Evolutionary conservation across 2,113 vertebrate genomes (phyloP).

Genomic region (Ammodytes marinus): DNA sequence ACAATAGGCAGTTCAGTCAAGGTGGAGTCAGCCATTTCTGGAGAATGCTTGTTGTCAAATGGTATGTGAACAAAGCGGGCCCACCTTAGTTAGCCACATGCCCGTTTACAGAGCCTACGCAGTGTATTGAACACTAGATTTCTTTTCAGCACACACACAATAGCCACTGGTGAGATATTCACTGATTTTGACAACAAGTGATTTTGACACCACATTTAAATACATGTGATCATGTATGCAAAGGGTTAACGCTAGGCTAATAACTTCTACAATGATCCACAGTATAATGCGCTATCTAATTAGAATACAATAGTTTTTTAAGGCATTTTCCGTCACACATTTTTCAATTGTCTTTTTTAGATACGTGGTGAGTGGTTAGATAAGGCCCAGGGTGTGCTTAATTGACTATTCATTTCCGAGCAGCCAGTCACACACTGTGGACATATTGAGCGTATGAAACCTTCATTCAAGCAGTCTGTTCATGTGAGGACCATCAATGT

Average conservation of each 20-base stretch:
- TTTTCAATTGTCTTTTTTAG: neutral
- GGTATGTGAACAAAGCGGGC: too few species aligned
- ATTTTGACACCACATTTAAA: neutral
- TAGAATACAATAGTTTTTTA: neutral
- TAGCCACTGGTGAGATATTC: too few species aligned
- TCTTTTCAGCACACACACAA: too few species aligned
- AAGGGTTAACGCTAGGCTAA: neutral
- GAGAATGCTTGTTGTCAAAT: too few species aligned
- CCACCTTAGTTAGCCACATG: too few species aligned
- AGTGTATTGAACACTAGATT: too few species aligned
- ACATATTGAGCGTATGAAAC: constrained; percentile 12
- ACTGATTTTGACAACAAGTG: too few species aligned
- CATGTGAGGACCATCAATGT: neutral
- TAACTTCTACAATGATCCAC: neutral
- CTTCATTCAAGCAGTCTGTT: neutral
- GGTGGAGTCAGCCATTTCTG: too few species aligned
- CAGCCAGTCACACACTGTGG: neutral
- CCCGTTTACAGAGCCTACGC: too few species aligned
- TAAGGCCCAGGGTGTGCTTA: constrained; percentile 26
- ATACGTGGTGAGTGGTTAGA: neutral
- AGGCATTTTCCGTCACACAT: neutral
- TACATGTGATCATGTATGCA: neutral
- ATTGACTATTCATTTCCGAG: constrained; percentile 34
- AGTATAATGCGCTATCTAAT: neutral
- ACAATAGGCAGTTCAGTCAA: too few species aligned